Evolutionary conservation across 2,797 vertebrate genomes (phyloP), one percentile per base, ranked within the genome.

Genomic region (Gorsachius magnificus): DNA sequence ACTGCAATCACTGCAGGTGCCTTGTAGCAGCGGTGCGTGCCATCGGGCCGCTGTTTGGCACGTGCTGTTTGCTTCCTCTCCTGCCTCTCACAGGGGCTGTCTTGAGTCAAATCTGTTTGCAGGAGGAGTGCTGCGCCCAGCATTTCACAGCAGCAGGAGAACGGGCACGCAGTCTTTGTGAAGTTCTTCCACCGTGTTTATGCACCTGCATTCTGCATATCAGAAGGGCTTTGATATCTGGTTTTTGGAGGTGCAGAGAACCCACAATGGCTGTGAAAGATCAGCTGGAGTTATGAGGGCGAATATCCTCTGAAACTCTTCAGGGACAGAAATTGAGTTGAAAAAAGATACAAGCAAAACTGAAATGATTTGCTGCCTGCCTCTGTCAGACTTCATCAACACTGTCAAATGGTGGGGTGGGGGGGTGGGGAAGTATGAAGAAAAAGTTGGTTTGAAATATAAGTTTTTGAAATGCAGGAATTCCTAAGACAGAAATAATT

Each of bases 31-130:
- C 45, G 22, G 17, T 11, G 20, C 11, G 8, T 18, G 31, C 21
- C 2, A 2, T 26, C 0, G 0, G 46, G 25, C 20, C 38, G 4
- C 24, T 31, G 19, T 29, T 60, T 70, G 36, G 24, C 41, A 74
- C 38, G 46, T 26, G n/a, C 33, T 35, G 28, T 57, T 61, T 75
- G 20, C 48, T 57, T 61, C 63, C 51, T 46, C 29, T 24, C 17
- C 33, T 15, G 6, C 14, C n/a, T 64, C 35, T 75, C 33, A 24
- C 9, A 13, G 51, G 24, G 20, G 31, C 19, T 16, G 31, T 31
- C 35, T 20, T 11, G 26, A 65, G 63, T 57, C 46, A 61, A 51
- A 43, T 38, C n/a, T 61, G 22, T 41, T 74, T 72, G 33, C 8
- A 3, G 0, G 2, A 61, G 25, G 26, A 43, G 24, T 28, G 11